Percentiles rank a stretch among this genome's conserved stretches.
Evolutionary conservation across 2,888 invertebrate genomes (phyloP).

Genomic region (Chrysina gloriosa): DNA sequence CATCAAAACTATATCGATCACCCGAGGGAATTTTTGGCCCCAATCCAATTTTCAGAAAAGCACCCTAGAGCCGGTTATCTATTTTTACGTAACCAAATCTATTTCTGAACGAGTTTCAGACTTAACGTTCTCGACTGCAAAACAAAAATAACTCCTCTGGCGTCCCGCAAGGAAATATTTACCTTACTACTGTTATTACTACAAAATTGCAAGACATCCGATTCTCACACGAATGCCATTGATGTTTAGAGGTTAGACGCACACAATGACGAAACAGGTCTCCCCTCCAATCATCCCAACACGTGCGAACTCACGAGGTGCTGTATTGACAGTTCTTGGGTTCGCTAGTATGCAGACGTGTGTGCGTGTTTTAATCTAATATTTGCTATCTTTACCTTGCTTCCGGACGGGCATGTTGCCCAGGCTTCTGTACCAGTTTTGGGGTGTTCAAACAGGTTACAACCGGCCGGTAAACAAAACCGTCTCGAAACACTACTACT

Average conservation of each 20-base stretch:
- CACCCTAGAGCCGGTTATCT: conserved; percentile 18
- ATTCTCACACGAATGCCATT: conserved; percentile 10
- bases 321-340: conserved; percentile 18
- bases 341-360: neutral
- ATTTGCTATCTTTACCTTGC: conserved; percentile 16
- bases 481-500: conserved; percentile 8
- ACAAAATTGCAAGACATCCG: conserved; percentile 3
- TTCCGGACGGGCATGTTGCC: conserved; percentile 28
- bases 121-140: neutral
- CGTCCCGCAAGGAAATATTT: conserved; percentile 14
- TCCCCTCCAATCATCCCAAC: conserved; percentile 18
- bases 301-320: conserved; percentile 31
- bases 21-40: conserved; percentile 16
- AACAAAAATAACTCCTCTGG: conserved; percentile 14
- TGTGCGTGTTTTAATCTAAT: neutral
- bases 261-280: conserved; percentile 1
- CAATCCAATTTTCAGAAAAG: conserved; percentile 22
- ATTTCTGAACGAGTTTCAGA: conserved; percentile 8
- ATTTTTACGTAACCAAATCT: conserved; percentile 31
- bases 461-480: conserved; percentile 23
- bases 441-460: conserved; percentile 21
- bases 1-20: conserved; percentile 22
- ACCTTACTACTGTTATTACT: neutral
- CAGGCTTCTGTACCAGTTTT: conserved; percentile 1
- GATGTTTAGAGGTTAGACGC: conserved; percentile 21